Conservation (phyloP, 2,113 vertebrate genomes). For the Cyphomyrus discorhynchus region DNA sequence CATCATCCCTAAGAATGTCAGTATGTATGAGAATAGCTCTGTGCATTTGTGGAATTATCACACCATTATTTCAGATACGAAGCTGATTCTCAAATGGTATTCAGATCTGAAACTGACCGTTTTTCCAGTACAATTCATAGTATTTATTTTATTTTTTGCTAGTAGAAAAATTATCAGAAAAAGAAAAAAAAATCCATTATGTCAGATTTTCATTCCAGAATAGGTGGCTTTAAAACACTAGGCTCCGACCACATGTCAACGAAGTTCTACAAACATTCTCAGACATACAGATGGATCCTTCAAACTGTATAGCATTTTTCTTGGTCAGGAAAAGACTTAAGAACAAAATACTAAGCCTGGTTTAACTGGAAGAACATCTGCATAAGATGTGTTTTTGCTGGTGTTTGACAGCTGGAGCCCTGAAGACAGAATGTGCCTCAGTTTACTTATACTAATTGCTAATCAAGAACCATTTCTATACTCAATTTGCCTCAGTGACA, state of each 20-base stretch:
- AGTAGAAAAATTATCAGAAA: not conserved
- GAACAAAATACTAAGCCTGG: not conserved
- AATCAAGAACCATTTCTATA: not conserved
- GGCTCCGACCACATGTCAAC: not conserved
- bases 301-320: not conserved
- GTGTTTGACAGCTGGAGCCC: not conserved
- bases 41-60: not conserved
- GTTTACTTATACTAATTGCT: not conserved
- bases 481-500: not conserved
- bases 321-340: not conserved
- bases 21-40: not conserved
- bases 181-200: not conserved
- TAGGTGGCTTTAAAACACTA: not conserved
- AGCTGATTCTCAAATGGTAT: not conserved
- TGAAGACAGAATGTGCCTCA: not conserved
- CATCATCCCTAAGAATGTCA: not conserved
- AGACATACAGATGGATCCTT: not conserved
- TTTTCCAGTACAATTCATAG: not conserved
- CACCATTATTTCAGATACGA: not conserved
- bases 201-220: not conserved
- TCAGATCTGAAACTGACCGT: not conserved
- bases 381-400: not conserved
- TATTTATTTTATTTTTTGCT: not conserved
- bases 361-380: not conserved
- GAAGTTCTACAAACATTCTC: not conserved